Evolutionary conservation across 2,888 invertebrate genomes (phyloP).

Genomic region (Drosophila imparisetae): DNA sequence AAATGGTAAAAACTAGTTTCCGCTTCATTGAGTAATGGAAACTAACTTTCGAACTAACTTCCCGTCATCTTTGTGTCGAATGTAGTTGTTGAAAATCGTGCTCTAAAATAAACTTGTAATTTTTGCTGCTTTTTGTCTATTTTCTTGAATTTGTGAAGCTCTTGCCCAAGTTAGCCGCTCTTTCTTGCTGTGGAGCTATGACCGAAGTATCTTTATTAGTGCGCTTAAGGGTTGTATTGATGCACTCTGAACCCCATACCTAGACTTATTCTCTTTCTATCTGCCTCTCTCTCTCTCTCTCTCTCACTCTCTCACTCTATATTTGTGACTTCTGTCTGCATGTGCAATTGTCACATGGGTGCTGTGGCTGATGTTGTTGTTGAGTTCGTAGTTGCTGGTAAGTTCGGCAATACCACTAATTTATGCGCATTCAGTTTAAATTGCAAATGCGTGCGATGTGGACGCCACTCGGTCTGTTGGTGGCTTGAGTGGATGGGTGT

Average conservation of each 20-base stretch:
- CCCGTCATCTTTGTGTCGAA: not conserved
- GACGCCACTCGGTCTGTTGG: constrained; percentile 12
- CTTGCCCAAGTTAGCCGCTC: not conserved
- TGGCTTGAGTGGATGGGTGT: constrained; percentile 3
- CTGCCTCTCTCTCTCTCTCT: no score
- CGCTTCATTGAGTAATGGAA: not conserved
- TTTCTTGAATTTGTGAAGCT: not conserved
- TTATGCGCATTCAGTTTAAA: constrained; percentile 77
- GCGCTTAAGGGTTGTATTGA: not conserved
- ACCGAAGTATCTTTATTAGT: constrained; percentile 14
- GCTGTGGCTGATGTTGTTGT: constrained; percentile 1
- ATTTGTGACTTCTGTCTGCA: constrained; percentile 27
- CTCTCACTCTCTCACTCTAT: not conserved
- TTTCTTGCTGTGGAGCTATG: not conserved
- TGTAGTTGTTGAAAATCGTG: not conserved
- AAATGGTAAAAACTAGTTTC: not conserved
- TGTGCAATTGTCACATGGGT: constrained; percentile 16
- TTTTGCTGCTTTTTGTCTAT: not conserved
- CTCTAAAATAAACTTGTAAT: not conserved
- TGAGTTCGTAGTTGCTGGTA: constrained; percentile 24
- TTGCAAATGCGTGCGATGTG: constrained; percentile 72
- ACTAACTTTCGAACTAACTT: not conserved
- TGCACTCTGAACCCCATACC: not conserved
- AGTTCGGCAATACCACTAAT: constrained; percentile 68
- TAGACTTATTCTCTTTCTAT: not conserved